Conservation (phyloP, 1,140 invertebrate species). For the Zaprionus capensis region DNA sequence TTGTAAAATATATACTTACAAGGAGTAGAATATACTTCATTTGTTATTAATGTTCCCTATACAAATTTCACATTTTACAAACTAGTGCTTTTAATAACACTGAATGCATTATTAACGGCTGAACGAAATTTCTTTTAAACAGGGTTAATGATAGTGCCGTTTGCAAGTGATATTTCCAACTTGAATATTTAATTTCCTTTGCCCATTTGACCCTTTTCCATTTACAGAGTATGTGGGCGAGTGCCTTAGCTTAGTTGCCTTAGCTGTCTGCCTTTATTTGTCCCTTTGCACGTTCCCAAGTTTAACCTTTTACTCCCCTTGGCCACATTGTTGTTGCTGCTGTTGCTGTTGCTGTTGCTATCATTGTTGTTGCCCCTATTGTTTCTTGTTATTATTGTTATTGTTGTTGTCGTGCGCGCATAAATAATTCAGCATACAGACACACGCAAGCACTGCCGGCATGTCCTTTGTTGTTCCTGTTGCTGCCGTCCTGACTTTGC, state of each 20-base stretch:
- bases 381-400: constrained; percentile 33
- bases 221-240: not conserved
- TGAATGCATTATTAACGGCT: no score
- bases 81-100: no score
- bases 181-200: no score
- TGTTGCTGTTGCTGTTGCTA: constrained; percentile 38
- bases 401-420: constrained; percentile 59
- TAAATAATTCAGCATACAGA: constrained; percentile 69
- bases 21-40: no score
- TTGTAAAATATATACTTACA: rapidly evolving
- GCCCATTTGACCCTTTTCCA: not conserved
- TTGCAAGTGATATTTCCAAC: no score
- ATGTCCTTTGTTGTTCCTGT: constrained; percentile 8
- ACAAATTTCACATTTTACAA: no score
- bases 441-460: constrained; percentile 22
- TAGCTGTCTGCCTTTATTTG: constrained; percentile 40
- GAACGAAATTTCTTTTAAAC: no score
- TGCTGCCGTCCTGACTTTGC: constrained; percentile 5
- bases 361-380: constrained; percentile 31
- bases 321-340: constrained; percentile 63
- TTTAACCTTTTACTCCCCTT: constrained; percentile 66
- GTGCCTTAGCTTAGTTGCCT: not conserved
- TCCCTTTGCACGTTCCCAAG: constrained; percentile 52
- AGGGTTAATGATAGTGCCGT: no score
- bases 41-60: no score